Conservation (phyloP, 1,140 invertebrate species). For the Lepidurus couesii region DNA sequence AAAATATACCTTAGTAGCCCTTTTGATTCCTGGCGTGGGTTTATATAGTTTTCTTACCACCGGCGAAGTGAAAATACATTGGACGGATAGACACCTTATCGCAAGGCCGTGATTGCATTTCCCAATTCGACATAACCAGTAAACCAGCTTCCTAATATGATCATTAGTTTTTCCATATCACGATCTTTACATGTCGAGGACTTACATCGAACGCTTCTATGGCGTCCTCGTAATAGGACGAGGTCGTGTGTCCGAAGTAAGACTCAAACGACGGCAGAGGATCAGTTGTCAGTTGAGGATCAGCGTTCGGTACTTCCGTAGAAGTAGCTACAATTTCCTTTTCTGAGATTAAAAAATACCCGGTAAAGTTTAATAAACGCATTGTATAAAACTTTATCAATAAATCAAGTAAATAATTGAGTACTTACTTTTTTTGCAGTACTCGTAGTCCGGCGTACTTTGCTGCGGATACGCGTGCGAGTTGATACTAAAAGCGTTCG, state of each 20-base stretch:
- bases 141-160: constrained; percentile 49
- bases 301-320: too few relatives aligned
- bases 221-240: constrained; percentile 43
- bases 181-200: not conserved
- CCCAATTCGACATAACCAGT: constrained; percentile 51
- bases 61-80: not conserved
- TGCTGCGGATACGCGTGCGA: constrained; percentile 42
- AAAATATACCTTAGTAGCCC: too few relatives aligned
- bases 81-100: not conserved
- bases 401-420: not conserved
- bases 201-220: constrained; percentile 47
- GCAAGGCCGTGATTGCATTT: constrained; percentile 51
- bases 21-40: too few relatives aligned
- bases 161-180: not conserved
- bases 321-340: too few relatives aligned
- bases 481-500: constrained; percentile 44
- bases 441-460: constrained; percentile 42
- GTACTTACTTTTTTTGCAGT: constrained; percentile 36
- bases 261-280: too few relatives aligned
- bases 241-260: not conserved
- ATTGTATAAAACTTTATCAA: too few relatives aligned
- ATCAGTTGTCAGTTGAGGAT: too few relatives aligned
- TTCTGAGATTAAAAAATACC: too few relatives aligned
- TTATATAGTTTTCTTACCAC: too few relatives aligned
- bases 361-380: too few relatives aligned